These are phyloP conservation scores for Aradophagus sp. DNA, from an alignment of 1,140 invertebrate genomes.

Conservation along the genomic window DNA sequence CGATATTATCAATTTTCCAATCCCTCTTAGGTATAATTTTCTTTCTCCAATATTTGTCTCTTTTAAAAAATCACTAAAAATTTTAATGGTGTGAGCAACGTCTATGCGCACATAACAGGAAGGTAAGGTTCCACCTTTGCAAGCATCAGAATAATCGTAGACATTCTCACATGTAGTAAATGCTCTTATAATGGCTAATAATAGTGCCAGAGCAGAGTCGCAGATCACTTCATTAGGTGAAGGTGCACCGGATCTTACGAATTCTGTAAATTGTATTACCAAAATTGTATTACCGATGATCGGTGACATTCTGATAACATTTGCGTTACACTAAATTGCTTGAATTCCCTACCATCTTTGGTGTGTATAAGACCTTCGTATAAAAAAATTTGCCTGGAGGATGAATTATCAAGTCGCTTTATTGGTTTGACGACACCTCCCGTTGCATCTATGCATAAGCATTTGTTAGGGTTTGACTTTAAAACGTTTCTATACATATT, in stretches of 20 bases:
- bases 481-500: too few relatives aligned
- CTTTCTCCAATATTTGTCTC: too few relatives aligned
- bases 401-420: neutral
- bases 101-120: too few relatives aligned
- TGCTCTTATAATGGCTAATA: neutral
- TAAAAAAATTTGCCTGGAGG: neutral
- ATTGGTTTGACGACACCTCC: neutral
- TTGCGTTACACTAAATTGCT: neutral
- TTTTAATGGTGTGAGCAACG: too few relatives aligned
- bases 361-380: neutral
- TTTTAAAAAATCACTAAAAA: too few relatives aligned
- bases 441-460: too few relatives aligned
- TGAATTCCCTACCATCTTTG: neutral
- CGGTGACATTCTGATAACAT: slow-evolving; percentile 3
- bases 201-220: slow-evolving; percentile 25
- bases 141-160: too few relatives aligned
- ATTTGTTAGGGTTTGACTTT: too few relatives aligned
- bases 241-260: neutral
- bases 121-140: too few relatives aligned
- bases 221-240: slow-evolving; percentile 15
- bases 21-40: too few relatives aligned
- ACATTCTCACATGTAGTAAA: too few relatives aligned
- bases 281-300: neutral
- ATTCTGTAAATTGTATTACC: neutral
- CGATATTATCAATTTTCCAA: too few relatives aligned